Percentiles rank a stretch among this genome's conserved stretches.
Evolutionary conservation across 2,113 vertebrate species (phyloP).

Genomic region (Rhinoptilus africanus): DNA sequence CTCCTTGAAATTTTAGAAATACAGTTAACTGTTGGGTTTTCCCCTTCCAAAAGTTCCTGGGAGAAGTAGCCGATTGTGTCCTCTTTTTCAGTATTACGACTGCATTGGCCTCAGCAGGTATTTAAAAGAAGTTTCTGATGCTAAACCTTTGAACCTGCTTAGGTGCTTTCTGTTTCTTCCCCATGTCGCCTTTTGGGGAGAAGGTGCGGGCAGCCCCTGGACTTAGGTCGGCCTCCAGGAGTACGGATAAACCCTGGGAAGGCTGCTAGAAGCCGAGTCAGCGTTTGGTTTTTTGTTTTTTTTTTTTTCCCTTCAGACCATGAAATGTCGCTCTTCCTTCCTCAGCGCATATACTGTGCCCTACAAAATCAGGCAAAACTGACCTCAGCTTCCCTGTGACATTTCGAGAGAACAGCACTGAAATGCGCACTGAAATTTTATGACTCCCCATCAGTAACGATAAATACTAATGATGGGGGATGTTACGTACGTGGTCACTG

Average conservation of each 20-base stretch:
- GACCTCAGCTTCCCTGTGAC: neutral
- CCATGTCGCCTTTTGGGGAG: neutral
- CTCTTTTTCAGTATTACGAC: neutral
- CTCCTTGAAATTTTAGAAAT: neutral
- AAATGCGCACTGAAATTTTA: conserved; percentile 28
- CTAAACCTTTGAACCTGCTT: neutral
- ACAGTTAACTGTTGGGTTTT: neutral
- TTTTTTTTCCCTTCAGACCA: neutral
- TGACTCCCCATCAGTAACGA: neutral
- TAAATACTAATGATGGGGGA: neutral
- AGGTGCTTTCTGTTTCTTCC: neutral
- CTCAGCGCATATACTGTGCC: neutral
- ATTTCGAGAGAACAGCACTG: neutral
- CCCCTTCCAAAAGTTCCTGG: neutral
- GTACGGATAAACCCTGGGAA: neutral
- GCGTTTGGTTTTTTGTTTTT: neutral
- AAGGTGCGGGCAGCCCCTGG: neutral
- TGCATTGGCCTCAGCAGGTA: neutral
- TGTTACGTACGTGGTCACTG: neutral
- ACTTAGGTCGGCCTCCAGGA: neutral
- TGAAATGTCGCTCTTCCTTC: neutral
- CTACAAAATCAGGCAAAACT: neutral
- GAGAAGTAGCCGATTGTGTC: neutral
- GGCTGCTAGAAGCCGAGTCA: neutral
- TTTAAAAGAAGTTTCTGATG: neutral